A percentile compares a stretch with the other conserved stretches of the same genome.
phyloP scores from a whole-genome alignment of 2,888 invertebrate species.

The Griposia aprilina region DNA sequence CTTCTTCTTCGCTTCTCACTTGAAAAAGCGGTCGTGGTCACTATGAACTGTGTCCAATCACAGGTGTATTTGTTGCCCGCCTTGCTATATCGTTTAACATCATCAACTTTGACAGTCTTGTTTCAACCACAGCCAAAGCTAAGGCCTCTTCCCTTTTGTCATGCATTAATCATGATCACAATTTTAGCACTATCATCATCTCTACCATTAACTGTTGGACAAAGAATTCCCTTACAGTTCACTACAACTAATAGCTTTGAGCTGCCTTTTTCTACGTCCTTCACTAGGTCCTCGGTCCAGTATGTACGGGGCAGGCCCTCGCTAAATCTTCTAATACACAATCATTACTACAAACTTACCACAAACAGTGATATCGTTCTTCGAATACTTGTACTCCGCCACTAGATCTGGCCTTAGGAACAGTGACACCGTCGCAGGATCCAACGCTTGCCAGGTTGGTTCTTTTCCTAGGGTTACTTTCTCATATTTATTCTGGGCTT shows the following conservation, averaged over 20 bases:
- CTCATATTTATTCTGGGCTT: conserved; percentile 80
- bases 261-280: background rate
- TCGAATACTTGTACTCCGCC: conserved; percentile 80
- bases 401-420: conserved; percentile 80
- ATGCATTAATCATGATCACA: background rate
- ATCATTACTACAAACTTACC: conserved; percentile 70
- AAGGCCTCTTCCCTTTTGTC: too few species aligned
- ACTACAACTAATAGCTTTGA: background rate
- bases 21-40: too few species aligned
- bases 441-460: conserved; percentile 78
- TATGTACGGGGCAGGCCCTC: rapidly evolving
- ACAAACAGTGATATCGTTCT: conserved; percentile 80
- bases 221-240: background rate
- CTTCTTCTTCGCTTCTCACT: too few species aligned
- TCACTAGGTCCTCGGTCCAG: background rate
- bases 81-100: background rate
- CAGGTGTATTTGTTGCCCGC: too few species aligned
- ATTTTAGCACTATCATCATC: background rate
- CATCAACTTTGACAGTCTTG: background rate
- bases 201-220: background rate
- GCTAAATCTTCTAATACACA: too few species aligned
- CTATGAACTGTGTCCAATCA: too few species aligned
- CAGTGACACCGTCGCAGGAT: conserved; percentile 79
- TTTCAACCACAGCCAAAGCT: background rate
- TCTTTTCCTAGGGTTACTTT: conserved; percentile 70